Conservation (phyloP, 2,113 vertebrate genomes). For the Puma concolor region DNA sequence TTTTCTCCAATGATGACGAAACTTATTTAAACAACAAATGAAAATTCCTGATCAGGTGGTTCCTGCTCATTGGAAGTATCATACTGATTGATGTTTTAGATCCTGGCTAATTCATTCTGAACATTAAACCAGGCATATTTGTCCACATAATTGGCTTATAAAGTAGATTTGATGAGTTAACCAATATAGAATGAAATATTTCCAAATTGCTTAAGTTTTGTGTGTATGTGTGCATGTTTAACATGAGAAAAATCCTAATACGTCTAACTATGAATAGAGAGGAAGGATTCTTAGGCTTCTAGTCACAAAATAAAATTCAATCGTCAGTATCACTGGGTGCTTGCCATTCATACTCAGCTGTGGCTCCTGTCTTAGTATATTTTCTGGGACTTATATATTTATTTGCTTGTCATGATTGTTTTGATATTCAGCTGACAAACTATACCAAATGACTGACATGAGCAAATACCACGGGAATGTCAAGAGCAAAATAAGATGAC, state of each 20-base stretch:
- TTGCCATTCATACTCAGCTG: constrained; percentile 55
- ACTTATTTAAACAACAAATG: constrained; percentile 40
- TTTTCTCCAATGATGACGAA: neutral
- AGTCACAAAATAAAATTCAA: neutral
- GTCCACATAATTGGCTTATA: neutral
- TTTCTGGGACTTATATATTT: constrained; percentile 74
- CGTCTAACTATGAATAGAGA: neutral
- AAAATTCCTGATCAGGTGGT: neutral
- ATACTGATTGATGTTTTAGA: neutral
- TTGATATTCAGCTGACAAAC: constrained; percentile 78
- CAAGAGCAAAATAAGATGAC: constrained; percentile 35
- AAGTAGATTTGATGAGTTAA: neutral
- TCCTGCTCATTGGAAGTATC: neutral
- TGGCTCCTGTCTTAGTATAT: constrained; percentile 29
- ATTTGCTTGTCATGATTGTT: constrained; percentile 80
- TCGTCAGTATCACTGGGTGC: constrained; percentile 17
- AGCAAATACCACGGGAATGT: constrained; percentile 59
- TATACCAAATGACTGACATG: constrained; percentile 42
- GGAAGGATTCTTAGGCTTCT: neutral
- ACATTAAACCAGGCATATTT: neutral
- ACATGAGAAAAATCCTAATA: neutral
- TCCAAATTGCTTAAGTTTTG: neutral
- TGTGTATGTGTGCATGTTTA: neutral
- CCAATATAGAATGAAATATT: constrained; percentile 8
- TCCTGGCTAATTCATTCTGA: neutral